Base-by-base conservation (phyloP, 37 sponge, comb jelly and placozoan genomes). In the Halisarca cf. caerulea region DNA sequence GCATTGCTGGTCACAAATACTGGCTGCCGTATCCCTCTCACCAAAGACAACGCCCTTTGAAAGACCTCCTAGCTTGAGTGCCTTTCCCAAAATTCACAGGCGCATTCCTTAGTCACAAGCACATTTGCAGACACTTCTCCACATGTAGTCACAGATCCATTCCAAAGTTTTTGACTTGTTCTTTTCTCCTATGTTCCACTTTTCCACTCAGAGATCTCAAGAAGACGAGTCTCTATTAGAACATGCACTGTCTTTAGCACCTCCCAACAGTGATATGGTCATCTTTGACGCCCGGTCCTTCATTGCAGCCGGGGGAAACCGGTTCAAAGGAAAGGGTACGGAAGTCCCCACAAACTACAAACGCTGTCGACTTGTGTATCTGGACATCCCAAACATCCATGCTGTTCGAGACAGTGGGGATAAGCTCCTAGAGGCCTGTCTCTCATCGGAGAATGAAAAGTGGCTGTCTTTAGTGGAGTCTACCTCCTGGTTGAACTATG, bases 311-410 rank as follows among this genome's bases (percentile, higher is more conserved):
- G 80, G 88, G 17, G 99, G 99, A n/a, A 99, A 99, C 84, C 88
- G 71, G 54, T 73, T 99, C 37, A 93, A 95, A 91, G 99, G 99
- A 0, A 95, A 95, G 58, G 99, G 99, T 0, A 99, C 97, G 23
- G 99, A 99, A 66, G 84, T 91, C 77, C 74, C 91, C 0, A 53
- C 86, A 28, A 85, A 87, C 53, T 99, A 99, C 81, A 70, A 78
- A 6, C 79, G 78, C 41, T 88, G 95, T 20, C 86, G 80, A 40
- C 85, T 99, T 59, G 82, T 77, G 25, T 85, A 92, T 72, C 91
- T 99, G 59, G 95, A 94, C 72, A 99, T 99, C 24, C 97, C 96
- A 57, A 99, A 99, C 83, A 99, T 99, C 86, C 99, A 99, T 75
- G 95, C 90, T 0, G 96, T 99, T 84, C 44, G 99, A 39, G 99